These are phyloP conservation scores for Dryobates pubescens DNA, from an alignment of 2,797 vertebrate species.

Conservation along the genomic window DNA sequence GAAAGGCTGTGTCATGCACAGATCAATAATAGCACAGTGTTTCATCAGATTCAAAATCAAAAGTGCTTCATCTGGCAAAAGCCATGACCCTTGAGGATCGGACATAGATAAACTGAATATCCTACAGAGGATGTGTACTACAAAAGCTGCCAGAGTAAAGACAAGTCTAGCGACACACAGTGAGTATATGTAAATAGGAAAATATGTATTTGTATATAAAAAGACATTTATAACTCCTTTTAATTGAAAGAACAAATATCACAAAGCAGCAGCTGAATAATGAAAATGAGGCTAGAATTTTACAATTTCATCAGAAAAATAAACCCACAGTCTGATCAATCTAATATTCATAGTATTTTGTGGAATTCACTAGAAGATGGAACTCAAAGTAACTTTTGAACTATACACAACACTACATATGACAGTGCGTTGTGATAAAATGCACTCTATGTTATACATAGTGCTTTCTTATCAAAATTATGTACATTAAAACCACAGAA, in stretches of 20 bases:
- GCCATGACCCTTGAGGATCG: slow-evolving; percentile 81
- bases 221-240: slow-evolving; percentile 34
- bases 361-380: background rate
- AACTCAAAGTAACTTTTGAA: slow-evolving; percentile 17
- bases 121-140: slow-evolving; percentile 61
- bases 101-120: slow-evolving; percentile 78
- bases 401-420: background rate
- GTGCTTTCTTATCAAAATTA: background rate
- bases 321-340: background rate
- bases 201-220: background rate
- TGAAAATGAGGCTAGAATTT: slow-evolving; percentile 32
- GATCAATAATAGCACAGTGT: slow-evolving; percentile 83
- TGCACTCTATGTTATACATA: background rate
- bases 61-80: slow-evolving; percentile 82
- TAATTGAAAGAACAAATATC: slow-evolving; percentile 33
- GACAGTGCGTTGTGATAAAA: background rate
- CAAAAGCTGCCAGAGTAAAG: slow-evolving; percentile 62
- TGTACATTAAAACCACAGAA: background rate
- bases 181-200: slow-evolving; percentile 17
- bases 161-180: slow-evolving; percentile 39
- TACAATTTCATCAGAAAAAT: background rate
- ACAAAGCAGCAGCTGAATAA: slow-evolving; percentile 26
- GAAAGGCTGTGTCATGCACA: slow-evolving; percentile 82
- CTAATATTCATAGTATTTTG: background rate
- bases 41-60: slow-evolving; percentile 84